Conservation (phyloP, 2,113 vertebrate genomes). For the Grantiella picta region DNA sequence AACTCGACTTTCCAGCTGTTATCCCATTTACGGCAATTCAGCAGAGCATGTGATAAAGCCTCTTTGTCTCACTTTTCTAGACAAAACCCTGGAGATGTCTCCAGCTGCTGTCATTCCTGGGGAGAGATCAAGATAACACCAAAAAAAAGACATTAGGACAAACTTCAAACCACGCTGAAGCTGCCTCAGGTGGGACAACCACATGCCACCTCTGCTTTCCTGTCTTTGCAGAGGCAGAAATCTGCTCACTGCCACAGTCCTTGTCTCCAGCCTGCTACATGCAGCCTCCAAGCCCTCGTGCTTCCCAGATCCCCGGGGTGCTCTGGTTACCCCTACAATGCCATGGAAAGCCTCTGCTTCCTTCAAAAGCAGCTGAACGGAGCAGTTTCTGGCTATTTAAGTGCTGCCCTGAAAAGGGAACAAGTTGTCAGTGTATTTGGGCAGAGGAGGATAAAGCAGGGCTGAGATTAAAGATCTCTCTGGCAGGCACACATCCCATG, state of each 20-base stretch:
- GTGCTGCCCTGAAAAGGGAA: not conserved
- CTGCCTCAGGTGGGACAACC: not conserved
- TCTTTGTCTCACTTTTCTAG: not conserved
- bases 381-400: not conserved
- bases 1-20: not conserved
- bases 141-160: not conserved
- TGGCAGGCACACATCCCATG: too few relatives aligned
- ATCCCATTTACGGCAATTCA: constrained; percentile 14
- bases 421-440: not conserved
- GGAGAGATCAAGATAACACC: not conserved
- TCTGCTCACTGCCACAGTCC: accelerated
- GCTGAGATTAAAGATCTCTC: too few relatives aligned
- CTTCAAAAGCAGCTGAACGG: not conserved
- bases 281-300: not conserved
- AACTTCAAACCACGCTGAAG: not conserved
- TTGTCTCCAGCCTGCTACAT: accelerated
- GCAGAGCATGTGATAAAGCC: not conserved
- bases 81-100: not conserved
- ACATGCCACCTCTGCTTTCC: not conserved
- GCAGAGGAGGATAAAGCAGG: not conserved
- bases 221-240: not conserved
- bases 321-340: not conserved
- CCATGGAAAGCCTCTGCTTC: not conserved
- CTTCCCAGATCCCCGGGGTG: not conserved
- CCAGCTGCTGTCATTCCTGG: not conserved